Conservation (phyloP, 2,113 vertebrate species). For the Tinamus guttatus region DNA sequence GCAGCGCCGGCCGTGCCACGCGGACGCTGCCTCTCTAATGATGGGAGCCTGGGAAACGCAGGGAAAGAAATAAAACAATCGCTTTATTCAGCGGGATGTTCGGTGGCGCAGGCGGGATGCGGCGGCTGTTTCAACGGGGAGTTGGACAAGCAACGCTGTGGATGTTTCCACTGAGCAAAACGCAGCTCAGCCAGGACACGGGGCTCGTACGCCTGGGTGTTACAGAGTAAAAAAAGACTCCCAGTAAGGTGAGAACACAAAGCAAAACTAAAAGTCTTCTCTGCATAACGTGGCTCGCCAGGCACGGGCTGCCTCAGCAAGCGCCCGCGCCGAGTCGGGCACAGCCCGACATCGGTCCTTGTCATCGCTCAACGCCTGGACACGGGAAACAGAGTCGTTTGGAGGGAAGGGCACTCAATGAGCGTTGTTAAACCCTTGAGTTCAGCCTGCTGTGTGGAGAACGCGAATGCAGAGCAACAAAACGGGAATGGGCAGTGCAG, state of each 20-base stretch:
- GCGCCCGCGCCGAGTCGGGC: not conserved
- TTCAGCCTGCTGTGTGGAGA: not conserved
- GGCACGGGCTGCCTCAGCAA: not conserved
- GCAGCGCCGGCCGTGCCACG: not conserved
- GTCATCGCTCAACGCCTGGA: not conserved
- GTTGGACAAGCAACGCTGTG: not conserved
- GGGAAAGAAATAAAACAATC: not conserved
- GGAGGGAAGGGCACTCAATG: not conserved
- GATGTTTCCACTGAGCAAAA: not conserved
- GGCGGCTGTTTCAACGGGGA: fast-evolving
- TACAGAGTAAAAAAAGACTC: not conserved
- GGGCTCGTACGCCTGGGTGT: not conserved
- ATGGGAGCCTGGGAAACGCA: not conserved
- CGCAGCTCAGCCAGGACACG: fast-evolving
- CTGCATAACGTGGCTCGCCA: not conserved
- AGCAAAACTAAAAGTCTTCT: not conserved
- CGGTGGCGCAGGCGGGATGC: not conserved
- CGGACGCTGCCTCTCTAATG: not conserved
- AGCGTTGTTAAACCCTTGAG: not conserved
- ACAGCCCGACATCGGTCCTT: not conserved
- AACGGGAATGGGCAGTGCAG: not conserved
- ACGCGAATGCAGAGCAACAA: fast-evolving
- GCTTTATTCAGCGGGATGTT: not conserved
- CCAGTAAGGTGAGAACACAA: not conserved
- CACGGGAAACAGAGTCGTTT: not conserved